These are phyloP conservation scores for Fratercula arctica DNA, from an alignment of 2,797 vertebrate species.

Conservation along the genomic window DNA sequence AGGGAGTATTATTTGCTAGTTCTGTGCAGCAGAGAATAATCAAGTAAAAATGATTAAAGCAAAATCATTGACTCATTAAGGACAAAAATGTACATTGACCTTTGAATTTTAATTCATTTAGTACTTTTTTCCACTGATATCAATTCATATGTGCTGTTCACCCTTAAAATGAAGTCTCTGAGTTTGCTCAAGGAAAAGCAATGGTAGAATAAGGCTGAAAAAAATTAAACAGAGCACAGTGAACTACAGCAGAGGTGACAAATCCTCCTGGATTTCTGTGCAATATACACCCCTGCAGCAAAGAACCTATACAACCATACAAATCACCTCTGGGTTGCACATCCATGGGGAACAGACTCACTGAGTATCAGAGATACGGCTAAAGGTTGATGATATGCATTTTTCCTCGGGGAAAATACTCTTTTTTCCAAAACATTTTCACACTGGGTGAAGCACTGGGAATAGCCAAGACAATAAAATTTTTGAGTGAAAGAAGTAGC, in stretches of 20 bases:
- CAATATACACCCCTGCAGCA: neutral
- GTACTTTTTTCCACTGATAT: neutral
- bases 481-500: neutral
- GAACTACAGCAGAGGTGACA: neutral
- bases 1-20: neutral
- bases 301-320: neutral
- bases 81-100: neutral
- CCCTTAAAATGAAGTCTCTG: neutral
- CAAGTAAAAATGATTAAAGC: neutral
- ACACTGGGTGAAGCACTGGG: neutral
- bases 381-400: neutral
- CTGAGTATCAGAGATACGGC: neutral
- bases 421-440: neutral
- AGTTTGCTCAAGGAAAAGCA: neutral
- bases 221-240: neutral
- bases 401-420: neutral
- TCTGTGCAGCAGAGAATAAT: neutral
- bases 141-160: neutral
- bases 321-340: neutral
- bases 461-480: neutral
- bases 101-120: slow-evolving; percentile 13
- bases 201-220: neutral
- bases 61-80: neutral
- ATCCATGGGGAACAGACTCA: neutral
- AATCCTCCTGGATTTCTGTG: neutral